These are phyloP conservation scores for Theocolax elegans DNA, from an alignment of 1,140 invertebrate genomes.

Conservation along the genomic window DNA sequence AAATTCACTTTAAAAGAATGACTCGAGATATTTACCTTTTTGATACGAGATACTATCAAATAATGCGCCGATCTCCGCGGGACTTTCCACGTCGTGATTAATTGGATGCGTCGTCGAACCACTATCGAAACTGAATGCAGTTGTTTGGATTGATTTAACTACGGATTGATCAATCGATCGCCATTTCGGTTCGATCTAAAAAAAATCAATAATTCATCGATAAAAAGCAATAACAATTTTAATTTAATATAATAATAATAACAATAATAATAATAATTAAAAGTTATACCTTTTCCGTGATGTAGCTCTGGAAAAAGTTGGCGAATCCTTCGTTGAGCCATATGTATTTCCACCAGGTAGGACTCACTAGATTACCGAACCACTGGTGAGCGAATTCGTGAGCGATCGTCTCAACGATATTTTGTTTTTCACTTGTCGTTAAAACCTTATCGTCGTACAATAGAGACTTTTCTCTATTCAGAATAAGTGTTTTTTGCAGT, in stretches of 20 bases:
- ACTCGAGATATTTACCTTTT: constrained; percentile 66
- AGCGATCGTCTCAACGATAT: constrained; percentile 70
- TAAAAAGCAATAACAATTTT: constrained; percentile 5
- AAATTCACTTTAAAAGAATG: constrained; percentile 1
- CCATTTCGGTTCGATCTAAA: constrained; percentile 73
- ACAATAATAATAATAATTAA: background rate
- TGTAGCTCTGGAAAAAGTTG: constrained; percentile 77
- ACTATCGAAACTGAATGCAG: constrained; percentile 75
- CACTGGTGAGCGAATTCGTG: constrained; percentile 75
- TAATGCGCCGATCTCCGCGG: constrained; percentile 77
- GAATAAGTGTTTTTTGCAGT: background rate
- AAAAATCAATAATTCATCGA: no score
- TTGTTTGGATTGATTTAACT: constrained; percentile 73
- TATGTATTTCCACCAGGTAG: constrained; percentile 73
- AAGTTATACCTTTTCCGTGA: constrained; percentile 63
- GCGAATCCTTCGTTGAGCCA: constrained; percentile 81
- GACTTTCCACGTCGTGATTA: constrained; percentile 76
- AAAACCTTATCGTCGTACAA: constrained; percentile 67
- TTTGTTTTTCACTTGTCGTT: constrained; percentile 66
- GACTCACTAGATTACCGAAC: constrained; percentile 75
- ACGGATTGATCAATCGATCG: constrained; percentile 85
- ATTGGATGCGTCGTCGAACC: constrained; percentile 77
- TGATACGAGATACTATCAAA: constrained; percentile 87
- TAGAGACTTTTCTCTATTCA: constrained; percentile 70
- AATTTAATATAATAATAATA: background rate